These are phyloP conservation scores for Tanypteryx hageni DNA, from an alignment of 2,888 invertebrate species.

Conservation along the genomic window DNA sequence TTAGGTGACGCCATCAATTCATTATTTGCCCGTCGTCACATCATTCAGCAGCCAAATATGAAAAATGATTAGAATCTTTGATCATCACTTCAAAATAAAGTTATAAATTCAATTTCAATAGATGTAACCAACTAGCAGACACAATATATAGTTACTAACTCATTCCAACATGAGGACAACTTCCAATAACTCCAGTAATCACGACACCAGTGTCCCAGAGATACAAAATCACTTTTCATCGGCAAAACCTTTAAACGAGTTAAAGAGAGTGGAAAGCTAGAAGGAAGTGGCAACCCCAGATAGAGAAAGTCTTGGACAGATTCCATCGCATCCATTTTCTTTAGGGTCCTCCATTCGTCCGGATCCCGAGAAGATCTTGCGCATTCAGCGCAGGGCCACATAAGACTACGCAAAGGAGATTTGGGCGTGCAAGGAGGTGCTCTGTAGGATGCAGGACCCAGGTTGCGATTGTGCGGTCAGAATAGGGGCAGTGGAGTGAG, in stretches of 20 bases:
- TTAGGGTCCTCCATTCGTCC: neutral
- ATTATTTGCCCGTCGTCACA: too few species aligned
- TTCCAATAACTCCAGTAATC: too few species aligned
- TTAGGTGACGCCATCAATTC: too few species aligned
- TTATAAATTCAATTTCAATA: too few species aligned
- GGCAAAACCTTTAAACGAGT: neutral
- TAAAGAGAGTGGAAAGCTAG: neutral
- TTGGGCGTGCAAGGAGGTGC: neutral
- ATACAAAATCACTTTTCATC: too few species aligned
- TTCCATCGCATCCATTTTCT: conserved; percentile 18
- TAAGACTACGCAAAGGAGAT: conserved; percentile 4
- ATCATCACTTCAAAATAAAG: too few species aligned
- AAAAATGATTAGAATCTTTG: too few species aligned
- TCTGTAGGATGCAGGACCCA: neutral
- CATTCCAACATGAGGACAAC: too few species aligned
- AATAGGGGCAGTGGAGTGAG: neutral
- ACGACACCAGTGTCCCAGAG: too few species aligned
- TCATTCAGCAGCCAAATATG: too few species aligned
- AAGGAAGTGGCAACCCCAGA: neutral
- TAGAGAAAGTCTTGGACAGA: conserved; percentile 10
- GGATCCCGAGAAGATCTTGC: neutral
- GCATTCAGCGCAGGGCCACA: neutral
- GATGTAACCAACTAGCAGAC: too few species aligned
- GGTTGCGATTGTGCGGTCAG: conserved; percentile 6
- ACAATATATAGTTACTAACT: too few species aligned